Evolutionary conservation across 2,797 vertebrate species (phyloP), one percentile per base, ranked within the genome.

Genomic region (Hippoglossus hippoglossus): DNA sequence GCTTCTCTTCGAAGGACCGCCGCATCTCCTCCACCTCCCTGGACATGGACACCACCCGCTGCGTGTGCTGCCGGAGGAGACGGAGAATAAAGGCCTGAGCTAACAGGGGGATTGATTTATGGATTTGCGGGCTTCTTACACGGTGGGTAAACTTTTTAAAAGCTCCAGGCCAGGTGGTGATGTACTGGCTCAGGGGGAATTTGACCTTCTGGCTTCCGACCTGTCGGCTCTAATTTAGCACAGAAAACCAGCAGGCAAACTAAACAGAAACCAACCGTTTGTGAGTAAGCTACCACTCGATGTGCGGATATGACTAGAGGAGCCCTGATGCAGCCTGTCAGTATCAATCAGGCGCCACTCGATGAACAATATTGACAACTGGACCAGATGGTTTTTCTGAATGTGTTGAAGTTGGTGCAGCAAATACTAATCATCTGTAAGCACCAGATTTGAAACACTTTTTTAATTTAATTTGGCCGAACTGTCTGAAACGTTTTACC

Each of bases 1-100:
- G 92, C 83, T 96, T 96, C 62, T 99, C 98, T 85, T 99, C 98
- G 15, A 99, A 99, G 78, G 96, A 97, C 79, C 95, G 96, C 13
- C 97, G 94, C 89, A 99, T 98, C 87, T 99, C 98, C 94, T 99
- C 97, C 67, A 99, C 97, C 91, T 99, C 97, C 79, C 97, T 93
- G 0, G 97, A 98, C 98, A 99, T 99, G 82, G 96, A 97, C 16
- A 98, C 96, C 78, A 99, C 94, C 1, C 96, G 96, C 41, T 99
- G 97, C 5, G 98, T 97, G 81, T 99, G 98, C 91, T 99, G 95
- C 56, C 61, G 22, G 9, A 62, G 50, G 18, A 65, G 53, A 71
- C 6, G 28, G 36, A 31, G 50, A 41, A 56, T 5, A 51, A 64
- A 62, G 63, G 59, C 12, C 54, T 22, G 57, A 53, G 71, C 39